Base-by-base conservation (phyloP, 2,888 invertebrate species). In the Graphium colonna region DNA sequence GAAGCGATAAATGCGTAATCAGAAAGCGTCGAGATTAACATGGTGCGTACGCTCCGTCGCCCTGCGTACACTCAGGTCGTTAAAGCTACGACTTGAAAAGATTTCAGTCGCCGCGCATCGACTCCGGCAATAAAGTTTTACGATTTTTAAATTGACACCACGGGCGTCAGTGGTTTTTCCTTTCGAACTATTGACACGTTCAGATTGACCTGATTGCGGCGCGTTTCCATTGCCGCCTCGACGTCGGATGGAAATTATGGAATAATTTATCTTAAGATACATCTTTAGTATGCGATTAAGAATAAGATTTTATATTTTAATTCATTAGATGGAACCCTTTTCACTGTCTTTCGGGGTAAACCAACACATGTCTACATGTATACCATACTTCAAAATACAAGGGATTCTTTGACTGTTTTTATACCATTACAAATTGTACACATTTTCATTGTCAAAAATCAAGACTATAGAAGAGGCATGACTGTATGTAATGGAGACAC, bases 161-260 rank as follows among this genome's bases (percentile, higher is more conserved):
- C 61, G 60, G 61, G 69, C 63, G 66, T 66, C 64, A 61, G 58
- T 62, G 49, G 41, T 39, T 54, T 69, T 62, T 68, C 70, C 73
- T 79, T 79, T 79, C 78, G 71, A 77, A 81, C 79, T 79, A 74
- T 80, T 86, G 84, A 85, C 86, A 81, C 77, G 66, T 76, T 67
- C 61, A 54, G 58, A 65, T 61, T 72, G 78, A 77, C 71, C 77
- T 69, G 77, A 69, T 74, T 72, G 51, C 58, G 60, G 61, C 38
- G 15, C 38, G 77, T 78, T 61, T 79, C 75, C 86, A 79, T 68
- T 74, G 52, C 41, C 44, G 5, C 5, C 33, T 31, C 40, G 40
- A 47, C 13, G 9, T 8, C 39, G 28, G 21, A 17, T 12, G 21
- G 21, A 18, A n/a, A 26, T 26, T 50, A 15, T 33, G n/a, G 3